phyloP scores from a whole-genome alignment of 23 tunicate genomes.

The Aplidium turbinatum region DNA sequence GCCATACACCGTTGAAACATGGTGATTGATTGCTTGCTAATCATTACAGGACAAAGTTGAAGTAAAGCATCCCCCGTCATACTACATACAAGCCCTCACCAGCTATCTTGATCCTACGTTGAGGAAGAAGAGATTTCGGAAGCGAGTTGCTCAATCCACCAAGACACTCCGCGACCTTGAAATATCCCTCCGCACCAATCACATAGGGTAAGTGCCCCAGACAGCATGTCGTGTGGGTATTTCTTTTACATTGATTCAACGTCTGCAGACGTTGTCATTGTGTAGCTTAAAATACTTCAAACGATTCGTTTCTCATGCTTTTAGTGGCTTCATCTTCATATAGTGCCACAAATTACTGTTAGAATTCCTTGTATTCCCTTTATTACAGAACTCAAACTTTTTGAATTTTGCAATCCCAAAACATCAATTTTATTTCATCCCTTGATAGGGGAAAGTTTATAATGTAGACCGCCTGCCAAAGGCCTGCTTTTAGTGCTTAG shows the following conservation, averaged over 20 bases:
- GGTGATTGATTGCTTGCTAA: not conserved
- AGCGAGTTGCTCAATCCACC: constrained; percentile 74
- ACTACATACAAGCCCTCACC: constrained; percentile 58
- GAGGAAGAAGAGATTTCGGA: constrained; percentile 70
- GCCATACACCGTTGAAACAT: too few species aligned
- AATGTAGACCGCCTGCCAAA: too few species aligned
- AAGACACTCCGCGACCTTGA: constrained; percentile 87
- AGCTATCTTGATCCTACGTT: constrained; percentile 76
- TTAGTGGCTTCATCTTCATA: too few species aligned
- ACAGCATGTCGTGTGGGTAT: not conserved
- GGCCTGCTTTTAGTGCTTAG: too few species aligned
- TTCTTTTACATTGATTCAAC: too few species aligned
- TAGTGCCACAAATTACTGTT: too few species aligned
- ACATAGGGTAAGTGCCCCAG: constrained; percentile 71
- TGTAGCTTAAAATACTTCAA: not conserved
- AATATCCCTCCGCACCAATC: constrained; percentile 96
- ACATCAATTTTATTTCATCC: too few species aligned
- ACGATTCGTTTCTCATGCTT: not conserved
- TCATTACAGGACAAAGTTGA: constrained; percentile 66
- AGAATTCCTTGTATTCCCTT: too few species aligned
- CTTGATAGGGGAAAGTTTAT: too few species aligned
- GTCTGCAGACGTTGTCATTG: not conserved
- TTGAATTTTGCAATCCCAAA: too few species aligned
- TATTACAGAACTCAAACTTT: too few species aligned
- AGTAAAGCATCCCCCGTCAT: constrained; percentile 84